A percentile compares a stretch with the other conserved stretches of the same genome.
phyloP scores from a whole-genome alignment of 2,797 vertebrate species.

The Sebastiscus albofasciatus region DNA sequence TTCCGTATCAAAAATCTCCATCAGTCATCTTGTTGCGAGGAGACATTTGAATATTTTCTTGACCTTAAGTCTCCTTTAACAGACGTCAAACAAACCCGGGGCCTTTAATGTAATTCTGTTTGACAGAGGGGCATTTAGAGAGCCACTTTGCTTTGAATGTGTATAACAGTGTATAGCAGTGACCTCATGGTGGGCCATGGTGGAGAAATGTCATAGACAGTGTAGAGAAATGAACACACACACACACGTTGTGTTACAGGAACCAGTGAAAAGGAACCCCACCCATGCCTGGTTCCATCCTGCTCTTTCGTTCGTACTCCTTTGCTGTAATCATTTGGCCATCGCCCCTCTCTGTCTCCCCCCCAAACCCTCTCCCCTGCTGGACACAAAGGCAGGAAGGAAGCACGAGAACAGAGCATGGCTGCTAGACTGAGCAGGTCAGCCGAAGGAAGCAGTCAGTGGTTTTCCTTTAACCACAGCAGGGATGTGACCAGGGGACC shows the following conservation, averaged over 20 bases:
- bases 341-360: conserved; percentile 28
- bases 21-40: neutral
- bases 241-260: conserved; percentile 35
- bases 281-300: conserved; percentile 65
- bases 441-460: conserved; percentile 58
- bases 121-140: conserved; percentile 7
- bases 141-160: neutral
- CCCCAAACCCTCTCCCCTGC: neutral
- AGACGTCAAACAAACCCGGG: neutral
- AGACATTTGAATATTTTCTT: neutral
- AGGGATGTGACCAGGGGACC: conserved; percentile 22
- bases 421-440: conserved; percentile 50
- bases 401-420: conserved; percentile 61
- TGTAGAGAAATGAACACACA: conserved; percentile 10
- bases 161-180: neutral
- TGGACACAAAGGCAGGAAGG: conserved; percentile 84
- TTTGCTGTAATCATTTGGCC: conserved; percentile 65
- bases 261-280: conserved; percentile 65
- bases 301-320: conserved; percentile 63
- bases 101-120: neutral
- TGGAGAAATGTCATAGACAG: conserved; percentile 5
- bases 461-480: conserved; percentile 57
- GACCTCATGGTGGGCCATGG: conserved; percentile 10
- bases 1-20: neutral
- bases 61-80: neutral